Conservation (phyloP, 2,888 invertebrate species). For the Eudemis profundana region DNA sequence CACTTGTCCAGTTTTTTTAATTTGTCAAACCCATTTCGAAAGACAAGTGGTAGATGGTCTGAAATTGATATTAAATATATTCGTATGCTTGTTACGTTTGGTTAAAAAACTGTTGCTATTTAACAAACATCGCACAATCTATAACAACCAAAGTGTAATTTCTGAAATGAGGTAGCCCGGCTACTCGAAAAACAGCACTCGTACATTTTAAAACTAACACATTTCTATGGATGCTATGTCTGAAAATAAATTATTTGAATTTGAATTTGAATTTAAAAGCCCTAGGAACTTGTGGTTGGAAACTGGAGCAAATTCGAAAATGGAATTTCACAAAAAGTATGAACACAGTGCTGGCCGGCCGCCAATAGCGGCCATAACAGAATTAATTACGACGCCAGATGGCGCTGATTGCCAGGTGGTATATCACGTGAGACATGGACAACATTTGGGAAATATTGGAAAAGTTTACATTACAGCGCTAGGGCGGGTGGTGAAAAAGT, state of each 20-base stretch:
- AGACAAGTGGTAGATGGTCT: no score
- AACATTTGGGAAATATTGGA: slow-evolving; percentile 28
- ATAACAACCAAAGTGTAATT: no score
- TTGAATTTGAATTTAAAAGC: not conserved
- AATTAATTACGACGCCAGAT: slow-evolving; percentile 71
- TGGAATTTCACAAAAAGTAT: slow-evolving; percentile 24
- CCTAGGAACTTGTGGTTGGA: not conserved
- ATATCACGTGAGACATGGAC: slow-evolving; percentile 31
- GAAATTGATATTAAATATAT: no score
- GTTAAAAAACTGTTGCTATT: no score
- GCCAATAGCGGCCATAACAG: slow-evolving; percentile 60
- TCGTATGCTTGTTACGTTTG: no score
- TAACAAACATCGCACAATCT: no score
- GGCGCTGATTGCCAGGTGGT: slow-evolving; percentile 45
- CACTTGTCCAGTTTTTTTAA: no score
- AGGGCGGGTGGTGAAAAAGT: not conserved
- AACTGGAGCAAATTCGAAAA: slow-evolving; percentile 13
- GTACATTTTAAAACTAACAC: not conserved
- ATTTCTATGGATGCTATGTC: no score
- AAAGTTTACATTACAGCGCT: slow-evolving; percentile 4
- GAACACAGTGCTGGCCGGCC: slow-evolving; percentile 56
- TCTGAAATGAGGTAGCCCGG: no score
- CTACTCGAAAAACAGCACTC: not conserved
- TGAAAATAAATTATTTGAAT: no score
- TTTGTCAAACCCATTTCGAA: no score